A percentile compares a stretch with the other conserved stretches of the same genome.
These are phyloP conservation scores for Chauna torquata DNA, from an alignment of 2,113 vertebrate species.

Conservation along the genomic window DNA sequence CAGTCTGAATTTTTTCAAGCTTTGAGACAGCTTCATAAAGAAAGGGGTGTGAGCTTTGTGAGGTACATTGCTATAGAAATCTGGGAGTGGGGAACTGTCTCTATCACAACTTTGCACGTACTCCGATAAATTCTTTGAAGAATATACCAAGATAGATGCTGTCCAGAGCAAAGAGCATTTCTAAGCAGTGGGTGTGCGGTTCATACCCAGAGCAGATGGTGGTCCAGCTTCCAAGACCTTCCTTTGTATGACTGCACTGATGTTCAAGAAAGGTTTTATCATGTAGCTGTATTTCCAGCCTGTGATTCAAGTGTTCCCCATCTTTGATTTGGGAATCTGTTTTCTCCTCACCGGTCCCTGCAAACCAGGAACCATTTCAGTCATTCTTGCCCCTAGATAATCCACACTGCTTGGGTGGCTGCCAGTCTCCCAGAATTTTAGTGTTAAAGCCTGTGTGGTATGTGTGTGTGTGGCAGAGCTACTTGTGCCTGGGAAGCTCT, in stretches of 20 bases:
- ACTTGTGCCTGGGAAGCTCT: background rate
- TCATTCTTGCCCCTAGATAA: background rate
- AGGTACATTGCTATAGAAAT: background rate
- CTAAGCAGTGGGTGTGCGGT: background rate
- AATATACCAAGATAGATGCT: background rate
- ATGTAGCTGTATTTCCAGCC: background rate
- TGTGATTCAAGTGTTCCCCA: background rate
- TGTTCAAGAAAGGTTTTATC: background rate
- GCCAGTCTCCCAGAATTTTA: background rate
- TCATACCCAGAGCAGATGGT: background rate
- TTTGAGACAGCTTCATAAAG: background rate
- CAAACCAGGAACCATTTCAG: background rate
- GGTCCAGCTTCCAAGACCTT: background rate
- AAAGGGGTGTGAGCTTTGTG: background rate
- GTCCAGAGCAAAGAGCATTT: background rate
- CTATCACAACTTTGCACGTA: background rate
- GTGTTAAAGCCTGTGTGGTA: background rate
- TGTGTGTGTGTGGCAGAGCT: background rate
- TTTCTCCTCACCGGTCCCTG: background rate
- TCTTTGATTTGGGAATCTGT: background rate
- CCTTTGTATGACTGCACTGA: background rate
- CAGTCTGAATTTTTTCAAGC: background rate
- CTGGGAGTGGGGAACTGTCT: background rate
- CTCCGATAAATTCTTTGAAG: background rate
- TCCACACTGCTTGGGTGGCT: background rate